Evolutionary conservation across 2,888 invertebrate genomes (phyloP), one percentile per base, ranked within the genome.

Genomic region (Pilophorus perplexus): DNA sequence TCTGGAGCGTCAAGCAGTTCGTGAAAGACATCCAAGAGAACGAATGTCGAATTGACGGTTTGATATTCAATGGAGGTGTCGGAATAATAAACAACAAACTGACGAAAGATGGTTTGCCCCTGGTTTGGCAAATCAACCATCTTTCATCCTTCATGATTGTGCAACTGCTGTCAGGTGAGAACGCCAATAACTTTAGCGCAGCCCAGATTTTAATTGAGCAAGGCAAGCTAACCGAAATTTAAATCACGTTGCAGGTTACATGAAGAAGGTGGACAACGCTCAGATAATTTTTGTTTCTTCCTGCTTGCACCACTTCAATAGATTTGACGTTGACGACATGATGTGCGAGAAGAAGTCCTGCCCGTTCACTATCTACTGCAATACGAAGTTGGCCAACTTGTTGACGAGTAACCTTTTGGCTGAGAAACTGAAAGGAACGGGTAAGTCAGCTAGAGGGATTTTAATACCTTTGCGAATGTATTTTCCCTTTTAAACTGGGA

Each of bases 1-100:
- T 66, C n/a, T 66, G 66, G 66, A 66, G 66, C 48, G 37, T 66
- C 2, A 44, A 27, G 28, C 66, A 66, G 33, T 66, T 66, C 33
- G 66, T 18, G 3, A 66, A 66, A 16, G 66, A 66, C 14, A 18
- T 66, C 6, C 33, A 20, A 1, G 66, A 66, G 42, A 57, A 46
- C 20, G 66, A 66, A 46, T 46, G 57, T 5, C 42, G 55, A 33
- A 2, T 66, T 6, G 66, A 66, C n/a, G 46, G 50, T 10, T 25
- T 66, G 1, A 57, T 66, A 14, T 48, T 66, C 37, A 66, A 66
- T 37, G 66, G 57, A 5, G 66, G 66, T 1, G 37, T 57, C 12
- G 66, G 66, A 12, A 16, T 66, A 14, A 18, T 66, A 20, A 33
- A 57, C 22, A 55, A 57, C 33, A 57, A 44, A 22, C 12, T 42